These are phyloP conservation scores for Drosophila bocki DNA, from an alignment of 1,140 invertebrate species.

Conservation along the genomic window DNA sequence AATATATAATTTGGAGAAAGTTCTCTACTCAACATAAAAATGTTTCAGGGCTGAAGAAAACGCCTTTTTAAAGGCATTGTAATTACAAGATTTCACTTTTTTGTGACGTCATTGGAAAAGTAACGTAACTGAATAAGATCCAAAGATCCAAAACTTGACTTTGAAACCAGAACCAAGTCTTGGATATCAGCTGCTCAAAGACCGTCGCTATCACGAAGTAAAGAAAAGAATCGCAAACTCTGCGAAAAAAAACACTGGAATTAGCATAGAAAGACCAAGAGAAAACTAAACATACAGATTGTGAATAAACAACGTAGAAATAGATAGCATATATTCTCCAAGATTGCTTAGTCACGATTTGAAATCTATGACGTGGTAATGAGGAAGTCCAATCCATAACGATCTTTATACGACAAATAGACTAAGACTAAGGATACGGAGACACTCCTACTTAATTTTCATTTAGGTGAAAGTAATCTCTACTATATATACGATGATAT, in stretches of 20 bases:
- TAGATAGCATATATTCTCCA: not conserved
- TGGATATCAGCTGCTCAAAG: slow-evolving; percentile 37
- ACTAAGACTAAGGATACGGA: not conserved
- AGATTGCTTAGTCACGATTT: slow-evolving; percentile 16
- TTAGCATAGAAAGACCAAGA: slow-evolving; percentile 22
- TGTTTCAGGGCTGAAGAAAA: not conserved
- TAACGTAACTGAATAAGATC: slow-evolving; percentile 13
- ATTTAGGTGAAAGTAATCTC: not conserved
- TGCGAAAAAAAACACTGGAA: slow-evolving; percentile 4
- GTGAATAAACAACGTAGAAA: slow-evolving; percentile 10
- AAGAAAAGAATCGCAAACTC: slow-evolving; percentile 13
- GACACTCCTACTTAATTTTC: not conserved
- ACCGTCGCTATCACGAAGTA: not conserved
- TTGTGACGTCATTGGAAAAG: slow-evolving; percentile 58
- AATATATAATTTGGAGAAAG: not conserved
- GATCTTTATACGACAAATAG: not conserved
- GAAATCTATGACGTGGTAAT: slow-evolving; percentile 31
- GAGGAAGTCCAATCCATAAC: not conserved
- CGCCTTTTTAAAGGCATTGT: slow-evolving; percentile 12
- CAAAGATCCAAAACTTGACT: slow-evolving; percentile 1
- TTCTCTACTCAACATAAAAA: not conserved
- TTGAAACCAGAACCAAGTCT: slow-evolving; percentile 27
- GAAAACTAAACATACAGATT: slow-evolving; percentile 2
- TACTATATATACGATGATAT: not conserved
- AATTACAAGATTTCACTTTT: slow-evolving; percentile 72